These are phyloP conservation scores for Ephydatia muelleri DNA, from an alignment of 37 sponge, comb jelly and placozoan genomes.

Conservation along the genomic window DNA sequence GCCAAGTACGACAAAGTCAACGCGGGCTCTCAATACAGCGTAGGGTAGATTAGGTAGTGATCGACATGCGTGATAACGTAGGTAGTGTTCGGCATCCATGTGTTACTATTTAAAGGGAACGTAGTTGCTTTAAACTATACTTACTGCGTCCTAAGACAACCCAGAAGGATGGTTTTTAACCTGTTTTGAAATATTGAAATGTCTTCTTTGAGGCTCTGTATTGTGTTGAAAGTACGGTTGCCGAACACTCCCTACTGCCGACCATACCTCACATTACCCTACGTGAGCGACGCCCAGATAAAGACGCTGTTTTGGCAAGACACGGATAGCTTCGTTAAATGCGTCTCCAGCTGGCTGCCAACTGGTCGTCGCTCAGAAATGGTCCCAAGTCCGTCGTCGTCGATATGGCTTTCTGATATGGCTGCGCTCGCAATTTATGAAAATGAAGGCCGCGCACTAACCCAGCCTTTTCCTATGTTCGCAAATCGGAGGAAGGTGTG, in stretches of 20 bases:
- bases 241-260: too few relatives aligned
- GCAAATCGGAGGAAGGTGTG: conserved; percentile 34
- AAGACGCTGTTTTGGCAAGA: conserved; percentile 36
- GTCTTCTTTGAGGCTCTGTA: too few relatives aligned
- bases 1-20: conserved; percentile 37
- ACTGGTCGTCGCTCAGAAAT: neutral
- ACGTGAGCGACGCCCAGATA: conserved; percentile 35
- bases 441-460: conserved; percentile 9
- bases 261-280: too few relatives aligned
- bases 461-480: conserved; percentile 8
- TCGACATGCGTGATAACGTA: too few relatives aligned
- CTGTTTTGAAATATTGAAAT: too few relatives aligned
- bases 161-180: too few relatives aligned
- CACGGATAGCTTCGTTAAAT: conserved; percentile 29
- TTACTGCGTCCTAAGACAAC: too few relatives aligned
- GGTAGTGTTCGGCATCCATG: too few relatives aligned
- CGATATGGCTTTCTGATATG: conserved; percentile 53
- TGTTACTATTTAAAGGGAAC: too few relatives aligned
- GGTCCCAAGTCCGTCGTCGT: conserved; percentile 31
- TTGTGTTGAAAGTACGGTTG: too few relatives aligned
- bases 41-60: too few relatives aligned
- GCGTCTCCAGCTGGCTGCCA: conserved; percentile 11
- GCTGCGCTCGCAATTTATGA: conserved; percentile 21
- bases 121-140: too few relatives aligned
- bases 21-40: conserved; percentile 32